Evolutionary conservation across 2,113 vertebrate species (phyloP).

Genomic region (Pyrgilauda ruficollis): DNA sequence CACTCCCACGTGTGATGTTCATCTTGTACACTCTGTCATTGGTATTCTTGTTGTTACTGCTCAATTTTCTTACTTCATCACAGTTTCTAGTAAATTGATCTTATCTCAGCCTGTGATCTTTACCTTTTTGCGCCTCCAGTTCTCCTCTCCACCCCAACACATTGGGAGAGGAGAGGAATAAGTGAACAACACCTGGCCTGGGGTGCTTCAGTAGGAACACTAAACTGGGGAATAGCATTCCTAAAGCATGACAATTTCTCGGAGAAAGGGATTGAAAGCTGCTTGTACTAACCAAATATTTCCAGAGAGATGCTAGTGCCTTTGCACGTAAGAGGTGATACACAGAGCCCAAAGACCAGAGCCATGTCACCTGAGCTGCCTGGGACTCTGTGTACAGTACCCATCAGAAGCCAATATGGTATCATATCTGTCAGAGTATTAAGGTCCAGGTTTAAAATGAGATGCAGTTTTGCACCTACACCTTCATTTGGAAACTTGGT

Average conservation of each 20-base stretch:
- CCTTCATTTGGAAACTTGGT: neutral
- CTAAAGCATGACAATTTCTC: neutral
- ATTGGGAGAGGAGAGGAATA: neutral
- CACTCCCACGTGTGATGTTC: neutral
- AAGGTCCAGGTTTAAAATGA: neutral
- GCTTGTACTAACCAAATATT: neutral
- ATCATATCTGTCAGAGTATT: neutral
- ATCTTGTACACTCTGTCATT: neutral
- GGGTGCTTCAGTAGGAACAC: neutral
- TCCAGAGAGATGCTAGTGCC: neutral
- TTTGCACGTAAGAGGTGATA: neutral
- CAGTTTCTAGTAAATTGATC: neutral
- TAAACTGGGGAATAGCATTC: neutral
- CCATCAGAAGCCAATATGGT: neutral
- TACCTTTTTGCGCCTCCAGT: neutral
- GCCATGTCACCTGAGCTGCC: neutral
- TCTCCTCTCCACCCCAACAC: neutral
- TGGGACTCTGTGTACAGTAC: neutral
- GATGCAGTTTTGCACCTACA: neutral
- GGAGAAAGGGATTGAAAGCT: neutral
- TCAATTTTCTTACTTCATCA: neutral
- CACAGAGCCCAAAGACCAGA: neutral
- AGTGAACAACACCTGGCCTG: fast-evolving
- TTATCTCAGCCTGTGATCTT: neutral
- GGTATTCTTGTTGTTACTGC: neutral